Base-by-base conservation (phyloP, 2,113 vertebrate genomes). In the Neofelis nebulosa region DNA sequence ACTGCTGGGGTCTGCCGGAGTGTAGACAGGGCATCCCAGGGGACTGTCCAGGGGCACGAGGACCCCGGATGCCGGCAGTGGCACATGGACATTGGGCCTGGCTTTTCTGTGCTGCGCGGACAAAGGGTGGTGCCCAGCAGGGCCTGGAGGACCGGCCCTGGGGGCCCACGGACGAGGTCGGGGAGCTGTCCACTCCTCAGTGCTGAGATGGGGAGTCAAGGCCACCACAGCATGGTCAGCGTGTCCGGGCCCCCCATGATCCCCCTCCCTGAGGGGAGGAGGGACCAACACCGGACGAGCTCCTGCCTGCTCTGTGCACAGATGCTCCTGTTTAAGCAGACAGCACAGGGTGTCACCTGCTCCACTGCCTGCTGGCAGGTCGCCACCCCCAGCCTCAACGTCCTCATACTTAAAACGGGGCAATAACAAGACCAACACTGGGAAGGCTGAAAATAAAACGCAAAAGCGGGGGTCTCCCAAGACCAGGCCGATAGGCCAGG, bases 221-320 rank as follows among this genome's bases (percentile, higher is more conserved):
- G 18, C 10, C 29, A 41, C 86, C 2, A 11, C 4, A 25, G 13
- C 68, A 14, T 1, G 16, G 18, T 25, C 79, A 29, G 57, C 5
- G 1, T 4, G n/a, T n/a, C n/a, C 3, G 0, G 1, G 63, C 9
- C 55, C 55, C 45, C 55, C 7, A 10, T 0, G 18, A 10, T 13
- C 0, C 55, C 66, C 25, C 31, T 78, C 18, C 36, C 9, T 8
- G 23, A 52, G 45, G 45, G 61, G 4, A 52, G 41, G 48, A 61
- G 29, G n/a, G 25, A 9, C 50, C 57, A 41, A 31, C 4, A 5
- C n/a, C 29, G 19, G 16, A 0, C 0, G 45, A 57, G 61, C 0
- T 0, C 55, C 61, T 9, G 1, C 41, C 61, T 9, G 1, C 41
- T 10, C 8, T 68, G 71, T 23, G 31, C 38, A 27, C 55, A 31